Evolutionary conservation across 2,888 invertebrate genomes (phyloP).

Genomic region (Horisme vitalbata): DNA sequence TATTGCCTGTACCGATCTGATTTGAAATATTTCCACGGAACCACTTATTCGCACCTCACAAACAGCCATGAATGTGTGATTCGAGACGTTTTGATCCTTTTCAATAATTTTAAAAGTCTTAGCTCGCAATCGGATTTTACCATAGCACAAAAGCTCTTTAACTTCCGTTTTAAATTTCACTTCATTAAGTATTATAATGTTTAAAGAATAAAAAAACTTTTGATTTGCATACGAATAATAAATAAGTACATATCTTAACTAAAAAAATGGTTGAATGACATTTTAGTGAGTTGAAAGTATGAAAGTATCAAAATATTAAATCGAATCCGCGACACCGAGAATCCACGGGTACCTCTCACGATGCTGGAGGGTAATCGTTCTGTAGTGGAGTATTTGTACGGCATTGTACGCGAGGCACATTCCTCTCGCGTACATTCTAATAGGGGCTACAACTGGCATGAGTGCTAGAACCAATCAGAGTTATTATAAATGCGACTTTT

Average conservation of each 20-base stretch:
- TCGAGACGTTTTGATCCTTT: slow-evolving; percentile 50
- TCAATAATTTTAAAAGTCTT: neutral
- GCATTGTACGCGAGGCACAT: slow-evolving; percentile 59
- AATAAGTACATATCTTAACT: too few relatives aligned
- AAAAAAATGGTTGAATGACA: too few relatives aligned
- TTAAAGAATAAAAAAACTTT: too few relatives aligned
- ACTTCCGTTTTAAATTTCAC: too few relatives aligned
- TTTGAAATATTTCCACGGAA: slow-evolving; percentile 82
- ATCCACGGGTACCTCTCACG: slow-evolving; percentile 50
- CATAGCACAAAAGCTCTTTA: neutral
- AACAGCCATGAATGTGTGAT: slow-evolving; percentile 47
- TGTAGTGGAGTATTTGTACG: slow-evolving; percentile 69
- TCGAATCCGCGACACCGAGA: slow-evolving; percentile 28
- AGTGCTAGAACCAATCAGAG: slow-evolving; percentile 56
- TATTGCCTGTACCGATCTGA: slow-evolving; percentile 76
- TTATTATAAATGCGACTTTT: slow-evolving; percentile 63
- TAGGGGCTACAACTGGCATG: slow-evolving; percentile 58
- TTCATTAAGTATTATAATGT: too few relatives aligned
- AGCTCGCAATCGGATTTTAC: neutral
- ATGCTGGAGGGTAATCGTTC: slow-evolving; percentile 73
- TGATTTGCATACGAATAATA: too few relatives aligned
- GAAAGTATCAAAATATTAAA: slow-evolving; percentile 20
- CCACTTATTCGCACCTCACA: slow-evolving; percentile 77
- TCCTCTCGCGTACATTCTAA: slow-evolving; percentile 71
- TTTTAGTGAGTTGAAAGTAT: too few relatives aligned